Percentiles rank a stretch among this genome's conserved stretches.
These are phyloP conservation scores for Anastrepha obliqua DNA, from an alignment of 1,140 invertebrate species.

Conservation along the genomic window DNA sequence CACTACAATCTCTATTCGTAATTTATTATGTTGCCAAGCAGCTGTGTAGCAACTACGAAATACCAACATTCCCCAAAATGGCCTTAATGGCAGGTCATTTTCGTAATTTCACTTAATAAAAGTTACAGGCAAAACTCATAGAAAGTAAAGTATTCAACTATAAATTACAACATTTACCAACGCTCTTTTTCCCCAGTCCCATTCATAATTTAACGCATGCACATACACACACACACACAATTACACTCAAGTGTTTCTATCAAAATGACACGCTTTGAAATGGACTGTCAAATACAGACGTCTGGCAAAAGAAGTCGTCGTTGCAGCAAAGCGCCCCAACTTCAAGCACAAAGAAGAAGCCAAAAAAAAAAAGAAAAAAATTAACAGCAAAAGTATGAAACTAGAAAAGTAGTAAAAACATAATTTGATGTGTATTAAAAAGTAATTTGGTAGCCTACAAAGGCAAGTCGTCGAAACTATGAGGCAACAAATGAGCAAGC, in stretches of 20 bases:
- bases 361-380: not conserved
- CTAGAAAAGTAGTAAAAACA: constrained; percentile 21
- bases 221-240: not conserved
- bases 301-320: not conserved
- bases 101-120: constrained; percentile 16
- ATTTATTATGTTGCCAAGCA: constrained; percentile 8
- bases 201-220: not conserved
- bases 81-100: constrained; percentile 3
- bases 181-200: not conserved
- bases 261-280: constrained; percentile 11
- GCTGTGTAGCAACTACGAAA: not conserved
- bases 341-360: not conserved
- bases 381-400: not conserved
- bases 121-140: too few relatives aligned
- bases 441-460: constrained; percentile 46
- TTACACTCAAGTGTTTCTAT: not conserved
- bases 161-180: not conserved
- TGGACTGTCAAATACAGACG: constrained; percentile 17
- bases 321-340: not conserved
- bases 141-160: too few relatives aligned
- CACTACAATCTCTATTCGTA: not conserved
- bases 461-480: constrained; percentile 5
- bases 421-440: constrained; percentile 45
- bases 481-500: not conserved
- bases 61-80: not conserved